phyloP scores from a whole-genome alignment of 2,113 vertebrate genomes.

The Perognathus longimembris region DNA sequence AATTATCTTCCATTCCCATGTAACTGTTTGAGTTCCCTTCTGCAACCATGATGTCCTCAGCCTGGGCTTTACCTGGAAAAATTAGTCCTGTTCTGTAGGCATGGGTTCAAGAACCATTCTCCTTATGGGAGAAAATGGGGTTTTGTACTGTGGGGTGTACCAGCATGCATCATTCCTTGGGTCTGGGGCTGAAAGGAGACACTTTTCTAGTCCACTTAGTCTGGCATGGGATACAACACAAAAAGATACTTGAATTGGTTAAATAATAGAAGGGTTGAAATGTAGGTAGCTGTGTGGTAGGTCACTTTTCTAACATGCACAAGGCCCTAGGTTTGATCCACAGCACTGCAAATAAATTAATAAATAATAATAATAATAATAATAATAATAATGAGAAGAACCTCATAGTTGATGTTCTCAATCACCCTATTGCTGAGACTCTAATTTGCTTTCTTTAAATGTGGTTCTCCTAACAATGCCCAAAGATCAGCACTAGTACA shows the following conservation, averaged over 20 bases:
- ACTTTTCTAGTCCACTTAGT: not conserved
- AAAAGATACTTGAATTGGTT: not conserved
- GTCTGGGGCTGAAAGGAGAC: not conserved
- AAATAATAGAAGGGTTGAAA: not conserved
- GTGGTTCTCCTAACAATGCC: rapidly evolving
- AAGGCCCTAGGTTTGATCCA: not conserved
- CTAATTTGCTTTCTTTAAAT: not conserved
- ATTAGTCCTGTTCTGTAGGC: not conserved
- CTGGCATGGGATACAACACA: not conserved
- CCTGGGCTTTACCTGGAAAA: not conserved
- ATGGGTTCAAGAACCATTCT: not conserved
- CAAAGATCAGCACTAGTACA: constrained; percentile 62
- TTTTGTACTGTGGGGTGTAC: not conserved
- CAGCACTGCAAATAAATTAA: not conserved
- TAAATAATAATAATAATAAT: not conserved
- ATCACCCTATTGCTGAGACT: not conserved
- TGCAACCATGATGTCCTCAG: not conserved
- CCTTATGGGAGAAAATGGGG: not conserved
- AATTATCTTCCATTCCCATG: not conserved
- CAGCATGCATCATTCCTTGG: not conserved
- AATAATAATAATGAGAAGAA: not conserved
- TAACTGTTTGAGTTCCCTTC: not conserved
- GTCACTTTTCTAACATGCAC: not conserved
- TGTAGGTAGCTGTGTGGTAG: not conserved
- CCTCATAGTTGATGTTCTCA: not conserved